Percentiles rank a stretch among this genome's conserved stretches.
Conservation (phyloP, 2,113 vertebrate species). For the Rostratula benghalensis region DNA sequence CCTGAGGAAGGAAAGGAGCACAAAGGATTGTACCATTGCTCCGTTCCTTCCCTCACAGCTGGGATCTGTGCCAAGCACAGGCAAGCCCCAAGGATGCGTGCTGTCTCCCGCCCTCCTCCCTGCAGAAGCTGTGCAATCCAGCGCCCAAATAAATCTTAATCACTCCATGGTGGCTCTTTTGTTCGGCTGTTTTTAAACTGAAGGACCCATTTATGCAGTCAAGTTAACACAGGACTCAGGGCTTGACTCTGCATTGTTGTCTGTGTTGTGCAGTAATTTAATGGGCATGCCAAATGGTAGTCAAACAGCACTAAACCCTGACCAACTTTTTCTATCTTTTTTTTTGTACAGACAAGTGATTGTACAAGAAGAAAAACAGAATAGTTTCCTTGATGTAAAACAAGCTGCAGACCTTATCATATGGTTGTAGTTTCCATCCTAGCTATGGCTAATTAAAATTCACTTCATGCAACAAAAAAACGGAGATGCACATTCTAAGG, state of each 20-base stretch:
- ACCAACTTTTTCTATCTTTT: background rate
- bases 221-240: background rate
- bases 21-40: background rate
- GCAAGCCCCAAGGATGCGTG: background rate
- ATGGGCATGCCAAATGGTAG: background rate
- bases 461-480: background rate
- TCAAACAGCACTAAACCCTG: constrained; percentile 12
- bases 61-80: background rate
- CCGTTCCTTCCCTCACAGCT: background rate
- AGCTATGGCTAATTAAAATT: background rate
- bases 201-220: background rate
- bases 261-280: constrained; percentile 45
- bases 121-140: background rate
- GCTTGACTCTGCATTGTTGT: constrained; percentile 17
- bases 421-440: background rate
- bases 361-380: background rate
- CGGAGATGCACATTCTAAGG: background rate
- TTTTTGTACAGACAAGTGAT: constrained; percentile 8
- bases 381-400: background rate
- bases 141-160: constrained; percentile 26
- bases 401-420: background rate
- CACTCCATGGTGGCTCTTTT: background rate
- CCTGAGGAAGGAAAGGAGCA: background rate
- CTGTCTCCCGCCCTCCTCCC: background rate
- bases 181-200: constrained; percentile 3